Conservation (phyloP, 1,140 invertebrate species). For the Drosophila rufa region DNA sequence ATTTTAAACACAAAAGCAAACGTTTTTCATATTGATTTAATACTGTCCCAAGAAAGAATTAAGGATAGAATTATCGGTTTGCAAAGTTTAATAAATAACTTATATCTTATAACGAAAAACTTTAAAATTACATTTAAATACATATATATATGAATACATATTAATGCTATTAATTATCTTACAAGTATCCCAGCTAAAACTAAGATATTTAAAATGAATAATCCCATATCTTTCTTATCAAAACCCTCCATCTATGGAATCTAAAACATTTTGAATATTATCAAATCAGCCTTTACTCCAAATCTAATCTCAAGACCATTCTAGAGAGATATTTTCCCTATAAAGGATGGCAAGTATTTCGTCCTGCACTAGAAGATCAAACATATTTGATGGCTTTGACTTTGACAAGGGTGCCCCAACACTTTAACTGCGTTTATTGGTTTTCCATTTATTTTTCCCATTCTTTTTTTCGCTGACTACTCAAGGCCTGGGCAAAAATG, state of each 20-base stretch:
- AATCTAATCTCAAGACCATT: background rate
- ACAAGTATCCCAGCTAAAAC: too few species aligned
- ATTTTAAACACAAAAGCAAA: background rate
- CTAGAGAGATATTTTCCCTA: background rate
- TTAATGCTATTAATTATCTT: too few species aligned
- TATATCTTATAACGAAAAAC: too few species aligned
- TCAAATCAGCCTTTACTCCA: background rate
- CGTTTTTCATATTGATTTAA: too few species aligned
- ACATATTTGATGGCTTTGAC: constrained; percentile 55
- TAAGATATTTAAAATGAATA: too few species aligned
- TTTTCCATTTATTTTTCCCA: constrained; percentile 33
- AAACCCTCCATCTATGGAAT: too few species aligned
- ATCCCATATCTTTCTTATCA: too few species aligned
- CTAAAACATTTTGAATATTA: background rate
- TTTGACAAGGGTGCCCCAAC: constrained; percentile 70
- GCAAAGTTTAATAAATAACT: too few species aligned
- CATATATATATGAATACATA: too few species aligned
- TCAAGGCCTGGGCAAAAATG: constrained; percentile 22
- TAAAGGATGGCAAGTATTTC: constrained; percentile 35
- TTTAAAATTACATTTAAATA: too few species aligned
- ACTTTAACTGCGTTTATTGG: constrained; percentile 63
- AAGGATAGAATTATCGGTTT: too few species aligned
- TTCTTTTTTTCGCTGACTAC: constrained; percentile 8
- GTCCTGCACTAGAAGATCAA: constrained; percentile 35
- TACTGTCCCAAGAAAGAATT: too few species aligned